Conservation (phyloP, 2,888 invertebrate species). For the Nephrocerus scutellatus region DNA sequence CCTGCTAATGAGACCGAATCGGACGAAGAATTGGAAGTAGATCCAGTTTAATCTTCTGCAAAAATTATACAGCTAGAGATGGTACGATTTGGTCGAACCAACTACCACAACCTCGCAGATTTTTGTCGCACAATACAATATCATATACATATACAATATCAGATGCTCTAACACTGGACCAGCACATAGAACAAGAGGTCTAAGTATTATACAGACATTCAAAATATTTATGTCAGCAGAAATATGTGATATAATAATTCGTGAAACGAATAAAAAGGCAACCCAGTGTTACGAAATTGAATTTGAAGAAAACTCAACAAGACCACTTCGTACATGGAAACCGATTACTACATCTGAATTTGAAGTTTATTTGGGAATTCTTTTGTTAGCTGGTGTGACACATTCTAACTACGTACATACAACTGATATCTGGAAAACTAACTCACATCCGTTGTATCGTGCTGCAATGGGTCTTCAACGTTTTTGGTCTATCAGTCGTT, state of each 20-base stretch:
- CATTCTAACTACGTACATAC: conserved; percentile 9
- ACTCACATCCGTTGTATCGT: too few relatives aligned
- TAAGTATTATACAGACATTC: conserved; percentile 11
- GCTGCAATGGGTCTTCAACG: too few relatives aligned
- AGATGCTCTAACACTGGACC: conserved; percentile 11
- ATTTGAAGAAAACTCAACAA: conserved; percentile 9
- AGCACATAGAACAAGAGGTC: conserved; percentile 5
- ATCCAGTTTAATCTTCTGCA: conserved; percentile 10
- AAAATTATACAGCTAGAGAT: conserved; percentile 13
- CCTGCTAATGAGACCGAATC: conserved; percentile 11
- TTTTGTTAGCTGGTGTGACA: conserved; percentile 8
- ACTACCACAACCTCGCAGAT: conserved; percentile 8
- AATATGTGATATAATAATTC: conserved; percentile 13
- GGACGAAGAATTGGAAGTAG: conserved; percentile 4
- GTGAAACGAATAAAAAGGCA: conserved; percentile 11
- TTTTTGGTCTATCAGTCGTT: too few relatives aligned
- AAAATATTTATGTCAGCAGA: conserved; percentile 12
- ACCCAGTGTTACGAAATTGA: conserved; percentile 12
- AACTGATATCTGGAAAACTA: conserved; percentile 1
- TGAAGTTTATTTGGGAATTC: conserved; percentile 8
- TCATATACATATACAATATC: too few relatives aligned
- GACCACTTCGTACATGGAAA: conserved; percentile 5
- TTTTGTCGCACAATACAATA: conserved; percentile 14
- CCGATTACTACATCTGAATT: conserved; percentile 7
- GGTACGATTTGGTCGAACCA: conserved; percentile 10